Evolutionary conservation across 2,797 vertebrate species (phyloP).

Genomic region (Paedocypris micromegethes): DNA sequence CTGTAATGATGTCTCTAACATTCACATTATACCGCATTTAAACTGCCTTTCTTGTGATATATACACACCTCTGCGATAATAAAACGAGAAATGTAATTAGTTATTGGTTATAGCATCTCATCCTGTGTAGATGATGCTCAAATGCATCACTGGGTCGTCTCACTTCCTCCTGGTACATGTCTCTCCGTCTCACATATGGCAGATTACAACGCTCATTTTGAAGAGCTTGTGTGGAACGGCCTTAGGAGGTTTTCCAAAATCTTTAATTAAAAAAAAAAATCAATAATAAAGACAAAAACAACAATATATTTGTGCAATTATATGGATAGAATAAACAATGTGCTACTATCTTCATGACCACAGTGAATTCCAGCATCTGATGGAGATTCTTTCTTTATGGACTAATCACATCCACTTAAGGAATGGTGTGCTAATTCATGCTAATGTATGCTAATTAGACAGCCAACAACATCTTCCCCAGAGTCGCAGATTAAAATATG

Average conservation of each 20-base stretch:
- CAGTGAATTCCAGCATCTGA: conserved; percentile 29
- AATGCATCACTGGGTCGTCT: no score
- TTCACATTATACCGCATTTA: no score
- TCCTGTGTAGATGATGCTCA: no score
- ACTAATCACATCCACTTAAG: conserved; percentile 23
- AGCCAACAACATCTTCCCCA: conserved; percentile 36
- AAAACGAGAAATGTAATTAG: no score
- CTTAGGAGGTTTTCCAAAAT: conserved; percentile 10
- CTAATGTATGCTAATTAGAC: conserved; percentile 45
- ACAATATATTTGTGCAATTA: conserved; percentile 13
- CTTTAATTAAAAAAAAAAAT: no score
- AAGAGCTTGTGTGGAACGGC: conserved; percentile 24
- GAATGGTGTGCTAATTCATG: conserved; percentile 42
- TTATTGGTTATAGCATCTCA: no score
- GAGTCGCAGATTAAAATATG: conserved; percentile 18
- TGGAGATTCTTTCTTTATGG: background rate
- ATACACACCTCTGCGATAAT: no score
- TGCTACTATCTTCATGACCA: conserved; percentile 11
- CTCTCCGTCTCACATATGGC: conserved; percentile 29
- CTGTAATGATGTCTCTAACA: no score
- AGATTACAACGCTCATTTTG: conserved; percentile 18
- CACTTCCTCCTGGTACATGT: no score
- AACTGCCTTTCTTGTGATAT: no score
- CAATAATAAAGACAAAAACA: no score
- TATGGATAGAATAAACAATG: background rate